Evolutionary conservation across 2,888 invertebrate species (phyloP), one percentile per base, ranked within the genome.

Genomic region (Drosophila demipolita): DNA sequence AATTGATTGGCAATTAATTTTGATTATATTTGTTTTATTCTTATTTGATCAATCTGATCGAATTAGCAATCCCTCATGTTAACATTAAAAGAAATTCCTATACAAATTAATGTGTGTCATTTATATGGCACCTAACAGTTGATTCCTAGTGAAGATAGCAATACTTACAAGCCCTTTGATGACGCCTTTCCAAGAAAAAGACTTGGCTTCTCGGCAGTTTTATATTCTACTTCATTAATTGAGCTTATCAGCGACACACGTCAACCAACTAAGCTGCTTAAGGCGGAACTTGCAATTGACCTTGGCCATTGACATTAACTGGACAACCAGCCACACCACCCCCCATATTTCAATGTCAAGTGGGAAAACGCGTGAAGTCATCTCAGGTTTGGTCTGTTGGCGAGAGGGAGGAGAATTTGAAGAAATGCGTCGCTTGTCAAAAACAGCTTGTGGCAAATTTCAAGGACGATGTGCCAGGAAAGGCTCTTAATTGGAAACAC

Each of bases 331-430:
- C 67, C 61, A 73, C n/a, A 29, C 55, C 26, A 40, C 29, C 36
- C 58, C 11, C 29, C 68, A 53, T 64, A 33, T 42, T 80, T 85
- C 83, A 88, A 89, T 85, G 87, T 83, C 86, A 83, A 63, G 57
- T 12, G 29, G 38, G 48, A 65, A 86, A 85, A 75, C 73, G 90
- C 86, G 87, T 89, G 88, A 83, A 88, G 88, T 85, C 85, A 85
- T 90, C 86, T 72, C 32, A 32, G 29, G 15, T 20, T 15, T 36
- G 26, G 36, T 4, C 11, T 26, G 23, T 49, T 15, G 26, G 11
- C 20, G 12, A 23, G 15, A 17, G 26, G n/a, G 15, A 0, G 33
- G 17, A 50, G 36, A 0, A 54, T 52, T 23, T 1, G 15, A 53
- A 81, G 78, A 80, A 83, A 77, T 73, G 66, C 66, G 81, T n/a